phyloP scores from a whole-genome alignment of 2,113 vertebrate species.

The Erythrocercus mccallii region DNA sequence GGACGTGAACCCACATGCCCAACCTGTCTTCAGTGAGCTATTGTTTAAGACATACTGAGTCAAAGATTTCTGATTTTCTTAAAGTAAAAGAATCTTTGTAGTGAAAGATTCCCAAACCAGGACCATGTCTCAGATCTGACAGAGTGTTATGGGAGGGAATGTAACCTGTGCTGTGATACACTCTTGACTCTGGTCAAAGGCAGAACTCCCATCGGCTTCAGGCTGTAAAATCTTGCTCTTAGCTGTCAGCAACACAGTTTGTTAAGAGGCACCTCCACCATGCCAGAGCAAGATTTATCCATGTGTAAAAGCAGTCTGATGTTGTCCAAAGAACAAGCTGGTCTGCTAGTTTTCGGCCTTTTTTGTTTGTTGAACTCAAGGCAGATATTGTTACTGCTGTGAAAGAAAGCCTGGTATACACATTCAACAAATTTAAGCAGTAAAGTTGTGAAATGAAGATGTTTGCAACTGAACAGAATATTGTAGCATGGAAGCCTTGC shows the following conservation, averaged over 20 bases:
- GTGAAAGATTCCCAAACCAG: neutral
- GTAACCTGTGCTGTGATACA: neutral
- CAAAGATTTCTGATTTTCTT: neutral
- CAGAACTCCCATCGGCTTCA: conserved; percentile 2
- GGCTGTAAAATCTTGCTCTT: neutral
- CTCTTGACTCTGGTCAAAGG: conserved; percentile 15
- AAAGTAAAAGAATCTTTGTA: neutral
- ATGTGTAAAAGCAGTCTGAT: neutral
- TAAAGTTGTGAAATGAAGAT: neutral
- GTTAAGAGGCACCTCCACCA: neutral
- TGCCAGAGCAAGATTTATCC: neutral
- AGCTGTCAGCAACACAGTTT: neutral
- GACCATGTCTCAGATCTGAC: neutral
- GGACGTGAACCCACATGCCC: neutral
- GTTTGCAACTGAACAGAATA: neutral
- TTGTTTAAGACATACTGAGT: neutral
- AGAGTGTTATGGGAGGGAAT: neutral
- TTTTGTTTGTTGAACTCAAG: neutral
- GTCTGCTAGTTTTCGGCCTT: neutral
- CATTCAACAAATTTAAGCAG: neutral
- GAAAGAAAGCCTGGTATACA: neutral
- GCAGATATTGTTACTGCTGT: neutral
- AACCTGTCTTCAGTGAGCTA: neutral
- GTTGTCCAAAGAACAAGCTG: neutral
- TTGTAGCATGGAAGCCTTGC: neutral